Percentiles rank a stretch among this genome's conserved stretches.
Evolutionary conservation across 2,888 invertebrate genomes (phyloP).

Genomic region (Caenorhabditis angaria): DNA sequence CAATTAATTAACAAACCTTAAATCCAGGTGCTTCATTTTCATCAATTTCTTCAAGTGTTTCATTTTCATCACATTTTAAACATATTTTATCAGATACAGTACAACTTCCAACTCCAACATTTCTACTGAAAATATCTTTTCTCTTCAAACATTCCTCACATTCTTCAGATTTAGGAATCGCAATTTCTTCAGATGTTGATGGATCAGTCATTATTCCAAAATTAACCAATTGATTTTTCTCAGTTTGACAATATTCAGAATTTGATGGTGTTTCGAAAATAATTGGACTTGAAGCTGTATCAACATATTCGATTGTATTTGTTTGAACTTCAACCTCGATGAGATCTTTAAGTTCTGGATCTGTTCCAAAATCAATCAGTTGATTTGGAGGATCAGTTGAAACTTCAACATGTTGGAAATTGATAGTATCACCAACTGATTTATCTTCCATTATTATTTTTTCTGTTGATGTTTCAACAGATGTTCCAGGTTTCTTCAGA

Average conservation of each 20-base stretch:
- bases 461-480: not conserved
- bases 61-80: slow-evolving; percentile 49
- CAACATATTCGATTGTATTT: slow-evolving; percentile 12
- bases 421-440: not conserved
- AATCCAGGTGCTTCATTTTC: slow-evolving; percentile 57
- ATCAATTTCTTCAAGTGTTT: slow-evolving; percentile 42
- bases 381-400: slow-evolving; percentile 28
- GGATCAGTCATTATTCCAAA: not conserved
- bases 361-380: slow-evolving; percentile 18
- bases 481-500: not conserved
- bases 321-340: slow-evolving; percentile 27
- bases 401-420: slow-evolving; percentile 17
- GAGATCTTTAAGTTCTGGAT: slow-evolving; percentile 1
- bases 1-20: slow-evolving; percentile 23
- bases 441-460: not conserved
- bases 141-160: slow-evolving; percentile 40
- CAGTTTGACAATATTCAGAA: too few relatives aligned
- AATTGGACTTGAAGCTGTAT: slow-evolving; percentile 45
- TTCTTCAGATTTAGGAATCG: too few relatives aligned
- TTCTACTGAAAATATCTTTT: slow-evolving; percentile 44
- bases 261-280: slow-evolving; percentile 12
- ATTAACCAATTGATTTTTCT: not conserved
- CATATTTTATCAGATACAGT: slow-evolving; percentile 51
- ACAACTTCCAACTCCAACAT: slow-evolving; percentile 55
- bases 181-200: not conserved